Conservation (phyloP, 1,140 invertebrate genomes). For the Zaprionus lachaisei region DNA sequence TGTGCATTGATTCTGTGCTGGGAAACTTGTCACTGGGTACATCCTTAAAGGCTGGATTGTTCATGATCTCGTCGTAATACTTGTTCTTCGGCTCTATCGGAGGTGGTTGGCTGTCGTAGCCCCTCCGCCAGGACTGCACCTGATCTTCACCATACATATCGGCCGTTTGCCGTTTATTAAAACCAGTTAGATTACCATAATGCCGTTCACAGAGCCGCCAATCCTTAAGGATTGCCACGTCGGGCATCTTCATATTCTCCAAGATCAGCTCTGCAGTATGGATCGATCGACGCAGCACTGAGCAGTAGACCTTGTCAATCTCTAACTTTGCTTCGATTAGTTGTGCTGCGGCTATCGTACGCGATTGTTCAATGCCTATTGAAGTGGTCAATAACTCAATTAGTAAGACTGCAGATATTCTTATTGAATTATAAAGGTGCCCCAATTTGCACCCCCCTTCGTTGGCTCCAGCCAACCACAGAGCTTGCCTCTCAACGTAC, state of each 20-base stretch:
- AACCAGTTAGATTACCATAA: constrained; percentile 90
- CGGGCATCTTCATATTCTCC: constrained; percentile 85
- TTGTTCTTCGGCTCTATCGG: constrained; percentile 86
- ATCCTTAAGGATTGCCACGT: constrained; percentile 86
- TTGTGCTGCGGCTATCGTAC: constrained; percentile 89
- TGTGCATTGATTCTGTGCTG: constrained; percentile 88
- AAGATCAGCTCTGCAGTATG: constrained; percentile 88
- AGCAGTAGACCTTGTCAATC: constrained; percentile 90
- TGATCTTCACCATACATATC: constrained; percentile 89
- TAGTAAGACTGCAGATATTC: neutral
- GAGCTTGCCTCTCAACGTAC: constrained; percentile 47
- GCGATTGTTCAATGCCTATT: constrained; percentile 85
- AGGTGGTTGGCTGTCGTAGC: constrained; percentile 89
- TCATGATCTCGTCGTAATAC: constrained; percentile 86
- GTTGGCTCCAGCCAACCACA: neutral
- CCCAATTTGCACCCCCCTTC: no score
- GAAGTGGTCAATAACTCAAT: constrained; percentile 1
- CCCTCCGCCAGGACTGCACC: constrained; percentile 88
- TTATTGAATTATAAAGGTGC: no score
- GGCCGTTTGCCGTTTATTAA: constrained; percentile 90
- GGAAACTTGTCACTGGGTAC: constrained; percentile 86
- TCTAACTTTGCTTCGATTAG: constrained; percentile 88
- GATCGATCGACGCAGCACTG: constrained; percentile 88
- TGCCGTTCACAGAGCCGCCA: constrained; percentile 91
- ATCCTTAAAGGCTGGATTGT: constrained; percentile 85